Evolutionary conservation across 2,797 vertebrate species (phyloP).

Genomic region (Vespertilio murinus): DNA sequence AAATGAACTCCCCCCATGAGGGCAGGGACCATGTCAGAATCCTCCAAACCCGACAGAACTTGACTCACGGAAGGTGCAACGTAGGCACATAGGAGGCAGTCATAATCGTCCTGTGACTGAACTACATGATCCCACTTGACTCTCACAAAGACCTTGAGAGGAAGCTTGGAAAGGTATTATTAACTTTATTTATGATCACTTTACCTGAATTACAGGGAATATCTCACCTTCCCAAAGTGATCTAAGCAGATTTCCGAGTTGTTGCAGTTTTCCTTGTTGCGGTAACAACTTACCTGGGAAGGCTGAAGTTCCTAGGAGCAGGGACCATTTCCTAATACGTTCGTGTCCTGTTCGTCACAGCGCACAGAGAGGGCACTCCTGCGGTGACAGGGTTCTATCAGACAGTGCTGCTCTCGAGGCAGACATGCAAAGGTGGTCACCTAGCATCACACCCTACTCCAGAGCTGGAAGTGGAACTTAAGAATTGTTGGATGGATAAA

Average conservation of each 20-base stretch:
- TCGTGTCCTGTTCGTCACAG: too few species aligned
- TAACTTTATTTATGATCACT: background rate
- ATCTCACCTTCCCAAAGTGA: background rate
- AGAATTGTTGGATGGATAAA: slow-evolving; percentile 47
- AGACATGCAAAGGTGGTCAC: background rate
- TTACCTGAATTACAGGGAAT: background rate
- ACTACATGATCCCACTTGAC: background rate
- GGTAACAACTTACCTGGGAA: background rate
- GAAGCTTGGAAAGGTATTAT: background rate
- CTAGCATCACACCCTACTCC: background rate
- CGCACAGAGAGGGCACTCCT: background rate
- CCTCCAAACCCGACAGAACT: background rate
- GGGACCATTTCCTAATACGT: background rate
- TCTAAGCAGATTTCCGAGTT: background rate
- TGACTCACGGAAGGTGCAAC: background rate
- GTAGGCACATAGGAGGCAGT: rapidly evolving
- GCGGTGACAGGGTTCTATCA: background rate
- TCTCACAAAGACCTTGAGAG: background rate
- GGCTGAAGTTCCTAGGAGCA: background rate
- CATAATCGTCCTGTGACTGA: background rate
- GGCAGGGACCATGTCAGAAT: background rate
- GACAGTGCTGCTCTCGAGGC: background rate
- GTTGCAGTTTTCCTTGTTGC: background rate
- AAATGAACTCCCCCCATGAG: background rate
- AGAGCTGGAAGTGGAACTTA: background rate